Percentiles rank a stretch among this genome's conserved stretches.
phyloP scores from a whole-genome alignment of 2,888 invertebrate genomes.

The Sthenelais limicola region DNA sequence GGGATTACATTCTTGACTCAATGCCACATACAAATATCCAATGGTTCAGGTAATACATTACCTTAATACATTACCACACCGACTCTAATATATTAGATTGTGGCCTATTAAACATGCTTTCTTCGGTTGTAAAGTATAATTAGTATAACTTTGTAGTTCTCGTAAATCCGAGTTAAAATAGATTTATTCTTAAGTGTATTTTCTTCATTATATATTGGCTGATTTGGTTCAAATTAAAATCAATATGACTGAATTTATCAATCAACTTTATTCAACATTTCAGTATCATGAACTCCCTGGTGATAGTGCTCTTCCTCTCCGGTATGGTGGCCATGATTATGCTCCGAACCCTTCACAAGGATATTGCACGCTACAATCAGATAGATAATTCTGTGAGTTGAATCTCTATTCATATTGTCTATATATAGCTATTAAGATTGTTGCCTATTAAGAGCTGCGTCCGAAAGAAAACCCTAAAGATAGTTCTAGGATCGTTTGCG shows the following conservation, averaged over 20 bases:
- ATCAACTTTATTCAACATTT: no score
- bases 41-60: slow-evolving; percentile 93
- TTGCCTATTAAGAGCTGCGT: no score
- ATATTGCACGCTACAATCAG: slow-evolving; percentile 98
- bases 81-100: background rate
- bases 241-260: no score
- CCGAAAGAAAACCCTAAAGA: no score
- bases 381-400: slow-evolving; percentile 75
- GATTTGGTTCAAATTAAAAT: no score
- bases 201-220: background rate
- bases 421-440: no score
- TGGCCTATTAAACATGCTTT: background rate
- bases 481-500: no score
- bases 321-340: slow-evolving; percentile 99
- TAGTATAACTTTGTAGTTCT: background rate
- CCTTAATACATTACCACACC: slow-evolving; percentile 33
- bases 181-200: background rate
- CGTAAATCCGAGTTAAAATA: background rate
- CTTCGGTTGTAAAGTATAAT: no score
- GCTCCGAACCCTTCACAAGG: slow-evolving; percentile 95
- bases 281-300: slow-evolving; percentile 96
- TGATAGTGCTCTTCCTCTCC: slow-evolving; percentile 95
- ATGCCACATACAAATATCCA: slow-evolving; percentile 99
- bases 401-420: background rate
- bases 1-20: slow-evolving; percentile 99